Percentiles rank a stretch among this genome's conserved stretches.
Conservation (phyloP, 2,888 invertebrate genomes). For the Stenichneumon culpator region DNA sequence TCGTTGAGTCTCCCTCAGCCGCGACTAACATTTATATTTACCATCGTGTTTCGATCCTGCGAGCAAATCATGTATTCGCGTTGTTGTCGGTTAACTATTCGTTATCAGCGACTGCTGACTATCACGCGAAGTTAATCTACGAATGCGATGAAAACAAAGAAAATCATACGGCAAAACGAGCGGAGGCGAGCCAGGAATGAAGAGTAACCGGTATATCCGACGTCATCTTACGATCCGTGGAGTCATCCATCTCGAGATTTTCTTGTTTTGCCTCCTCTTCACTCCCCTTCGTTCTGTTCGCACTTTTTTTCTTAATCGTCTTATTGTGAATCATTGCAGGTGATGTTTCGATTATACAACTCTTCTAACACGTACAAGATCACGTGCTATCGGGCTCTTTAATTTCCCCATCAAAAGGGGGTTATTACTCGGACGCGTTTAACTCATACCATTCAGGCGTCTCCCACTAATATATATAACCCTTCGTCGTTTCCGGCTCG, state of each 20-base stretch:
- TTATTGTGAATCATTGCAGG: slow-evolving; percentile 1
- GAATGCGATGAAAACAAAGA: slow-evolving; percentile 26
- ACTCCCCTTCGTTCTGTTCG: not conserved
- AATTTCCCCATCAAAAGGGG: slow-evolving; percentile 31
- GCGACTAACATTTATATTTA: slow-evolving; percentile 51
- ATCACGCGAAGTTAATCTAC: slow-evolving; percentile 48
- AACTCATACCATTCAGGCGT: not conserved
- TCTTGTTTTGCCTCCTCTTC: not conserved
- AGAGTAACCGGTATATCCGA: slow-evolving; percentile 24
- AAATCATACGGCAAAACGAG: not conserved
- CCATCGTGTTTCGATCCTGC: slow-evolving; percentile 27
- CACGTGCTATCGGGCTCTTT: slow-evolving; percentile 29
- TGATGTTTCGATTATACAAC: slow-evolving; percentile 26
- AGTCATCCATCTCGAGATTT: slow-evolving; percentile 30
- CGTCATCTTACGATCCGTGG: slow-evolving; percentile 16
- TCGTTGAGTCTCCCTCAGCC: slow-evolving; percentile 20
- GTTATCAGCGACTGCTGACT: slow-evolving; percentile 34
- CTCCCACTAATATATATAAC: not conserved
- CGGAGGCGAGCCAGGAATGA: not conserved
- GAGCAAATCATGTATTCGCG: slow-evolving; percentile 32
- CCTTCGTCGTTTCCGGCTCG: not conserved
- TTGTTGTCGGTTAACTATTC: slow-evolving; percentile 35
- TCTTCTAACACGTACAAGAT: slow-evolving; percentile 12
- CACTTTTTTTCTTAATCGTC: slow-evolving; percentile 27
- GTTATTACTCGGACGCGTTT: slow-evolving; percentile 27